Conservation (phyloP, 2,113 vertebrate genomes). For the Cavia aperea region DNA sequence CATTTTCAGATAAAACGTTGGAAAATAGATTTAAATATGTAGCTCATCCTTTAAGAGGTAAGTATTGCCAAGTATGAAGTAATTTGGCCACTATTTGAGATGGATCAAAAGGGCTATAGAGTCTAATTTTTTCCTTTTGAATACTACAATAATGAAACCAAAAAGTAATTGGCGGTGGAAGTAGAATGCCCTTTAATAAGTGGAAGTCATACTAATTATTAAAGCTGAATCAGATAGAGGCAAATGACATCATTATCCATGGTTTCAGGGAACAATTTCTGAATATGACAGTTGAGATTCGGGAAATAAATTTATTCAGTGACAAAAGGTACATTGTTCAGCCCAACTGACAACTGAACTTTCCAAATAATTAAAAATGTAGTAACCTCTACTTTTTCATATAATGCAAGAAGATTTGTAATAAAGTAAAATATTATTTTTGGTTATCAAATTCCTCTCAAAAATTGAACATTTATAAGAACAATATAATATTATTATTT, state of each 20-base stretch:
- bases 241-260: not conserved
- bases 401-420: not conserved
- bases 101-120: conserved; percentile 1
- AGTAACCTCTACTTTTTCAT: not conserved
- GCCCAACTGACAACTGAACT: not conserved
- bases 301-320: conserved; percentile 34
- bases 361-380: not conserved
- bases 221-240: conserved; percentile 34
- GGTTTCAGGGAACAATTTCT: not conserved
- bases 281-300: not conserved
- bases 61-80: not conserved
- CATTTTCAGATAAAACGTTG: conserved; percentile 9
- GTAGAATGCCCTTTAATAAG: conserved; percentile 19
- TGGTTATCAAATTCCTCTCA: not conserved
- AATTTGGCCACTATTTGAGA: not conserved
- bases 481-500: not conserved
- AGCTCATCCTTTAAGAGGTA: not conserved
- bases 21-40: not conserved
- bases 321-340: not conserved
- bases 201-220: not conserved
- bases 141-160: not conserved
- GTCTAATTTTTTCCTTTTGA: not conserved
- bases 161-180: not conserved
- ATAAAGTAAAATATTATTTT: not conserved
- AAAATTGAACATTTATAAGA: not conserved